Conservation (phyloP, 2,888 invertebrate species). For the Odontocerum albicorne region DNA sequence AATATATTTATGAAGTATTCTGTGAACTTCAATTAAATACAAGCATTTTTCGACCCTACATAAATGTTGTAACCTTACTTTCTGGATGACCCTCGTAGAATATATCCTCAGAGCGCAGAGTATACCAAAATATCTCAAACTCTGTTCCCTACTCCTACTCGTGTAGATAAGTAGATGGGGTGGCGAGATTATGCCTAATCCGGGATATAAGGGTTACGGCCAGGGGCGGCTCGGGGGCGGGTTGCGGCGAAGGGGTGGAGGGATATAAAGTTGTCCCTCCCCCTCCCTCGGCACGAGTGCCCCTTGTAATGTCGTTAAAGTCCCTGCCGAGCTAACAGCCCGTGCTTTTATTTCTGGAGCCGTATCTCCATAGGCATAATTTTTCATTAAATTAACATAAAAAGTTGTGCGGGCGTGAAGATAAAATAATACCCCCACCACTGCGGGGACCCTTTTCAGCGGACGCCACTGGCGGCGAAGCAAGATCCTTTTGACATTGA, state of each 20-base stretch:
- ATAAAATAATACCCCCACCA: conserved; percentile 44
- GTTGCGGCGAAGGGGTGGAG: neutral
- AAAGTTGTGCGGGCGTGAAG: conserved; percentile 56
- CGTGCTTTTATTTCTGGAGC: conserved; percentile 37
- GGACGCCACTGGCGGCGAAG: conserved; percentile 14
- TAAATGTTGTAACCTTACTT: too few relatives aligned
- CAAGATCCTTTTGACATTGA: neutral
- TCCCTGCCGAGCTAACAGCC: conserved; percentile 33
- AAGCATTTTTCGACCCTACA: too few relatives aligned
- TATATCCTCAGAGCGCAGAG: too few relatives aligned
- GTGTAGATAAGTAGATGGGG: neutral
- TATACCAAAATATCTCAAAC: too few relatives aligned
- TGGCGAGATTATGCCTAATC: conserved; percentile 17
- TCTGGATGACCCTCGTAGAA: too few relatives aligned
- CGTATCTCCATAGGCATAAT: conserved; percentile 55
- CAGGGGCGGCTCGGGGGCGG: neutral
- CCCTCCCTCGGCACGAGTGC: too few relatives aligned
- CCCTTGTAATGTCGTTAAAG: conserved; percentile 36
- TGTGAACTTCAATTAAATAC: too few relatives aligned
- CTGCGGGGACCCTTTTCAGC: conserved; percentile 15
- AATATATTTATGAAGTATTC: too few relatives aligned
- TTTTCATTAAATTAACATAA: conserved; percentile 60
- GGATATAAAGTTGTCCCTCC: too few relatives aligned
- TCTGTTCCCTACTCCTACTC: too few relatives aligned
- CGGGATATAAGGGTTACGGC: conserved; percentile 21